Evolutionary conservation across 2,888 invertebrate species (phyloP).

Genomic region (Ramazzottius varieornatus): DNA sequence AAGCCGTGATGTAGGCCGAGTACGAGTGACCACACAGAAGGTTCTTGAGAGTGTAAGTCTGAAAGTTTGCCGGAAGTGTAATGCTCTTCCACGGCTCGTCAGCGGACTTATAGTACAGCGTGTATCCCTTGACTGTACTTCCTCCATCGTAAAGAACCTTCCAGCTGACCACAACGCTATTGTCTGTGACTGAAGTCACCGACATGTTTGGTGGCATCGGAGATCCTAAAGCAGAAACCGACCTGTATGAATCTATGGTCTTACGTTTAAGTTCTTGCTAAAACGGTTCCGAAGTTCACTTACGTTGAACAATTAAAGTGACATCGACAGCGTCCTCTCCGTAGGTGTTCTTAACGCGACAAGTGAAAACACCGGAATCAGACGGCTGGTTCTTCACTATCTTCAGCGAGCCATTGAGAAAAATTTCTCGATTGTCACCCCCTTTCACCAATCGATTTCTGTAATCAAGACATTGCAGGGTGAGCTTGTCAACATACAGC

Average conservation of each 20-base stretch:
- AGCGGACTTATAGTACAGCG: neutral
- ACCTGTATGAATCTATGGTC: neutral
- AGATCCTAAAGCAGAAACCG: neutral
- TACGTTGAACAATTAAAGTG: conserved; percentile 18
- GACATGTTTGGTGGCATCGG: neutral
- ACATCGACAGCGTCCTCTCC: conserved; percentile 17
- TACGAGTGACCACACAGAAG: conserved; percentile 8
- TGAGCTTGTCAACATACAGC: too few relatives aligned
- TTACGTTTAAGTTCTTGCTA: too few relatives aligned
- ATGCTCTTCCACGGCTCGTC: conserved; percentile 6
- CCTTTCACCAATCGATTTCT: too few relatives aligned
- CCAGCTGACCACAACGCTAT: neutral
- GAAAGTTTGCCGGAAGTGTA: conserved; percentile 6
- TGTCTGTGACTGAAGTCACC: neutral
- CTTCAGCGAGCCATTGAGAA: conserved; percentile 17
- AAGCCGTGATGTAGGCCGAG: conserved; percentile 8
- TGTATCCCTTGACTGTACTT: neutral
- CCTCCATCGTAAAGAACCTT: neutral
- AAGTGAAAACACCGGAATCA: conserved; percentile 20
- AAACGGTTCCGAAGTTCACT: too few relatives aligned
- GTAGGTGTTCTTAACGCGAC: conserved; percentile 16
- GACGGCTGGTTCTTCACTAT: conserved; percentile 15
- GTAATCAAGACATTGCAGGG: too few relatives aligned
- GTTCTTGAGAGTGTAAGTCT: conserved; percentile 5
- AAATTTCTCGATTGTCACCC: too few relatives aligned